Conservation (phyloP, 2,797 vertebrate species). For the Ctenopoma multispine region DNA sequence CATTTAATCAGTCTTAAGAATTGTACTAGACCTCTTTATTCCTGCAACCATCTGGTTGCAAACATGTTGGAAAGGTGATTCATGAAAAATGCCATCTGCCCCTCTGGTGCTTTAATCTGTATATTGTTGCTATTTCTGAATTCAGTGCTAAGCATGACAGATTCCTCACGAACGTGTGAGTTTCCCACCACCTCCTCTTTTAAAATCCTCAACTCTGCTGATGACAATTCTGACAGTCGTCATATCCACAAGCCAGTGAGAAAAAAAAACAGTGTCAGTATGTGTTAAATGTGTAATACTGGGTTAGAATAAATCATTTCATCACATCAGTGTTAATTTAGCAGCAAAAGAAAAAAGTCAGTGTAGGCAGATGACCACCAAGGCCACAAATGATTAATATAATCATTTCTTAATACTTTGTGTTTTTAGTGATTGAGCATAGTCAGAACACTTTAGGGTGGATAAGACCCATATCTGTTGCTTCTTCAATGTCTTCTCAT, state of each 20-base stretch:
- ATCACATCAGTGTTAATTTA: slow-evolving; percentile 14
- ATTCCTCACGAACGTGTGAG: slow-evolving; percentile 60
- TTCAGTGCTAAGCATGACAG: slow-evolving; percentile 52
- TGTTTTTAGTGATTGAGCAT: slow-evolving; percentile 10
- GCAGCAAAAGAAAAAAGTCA: slow-evolving; percentile 2
- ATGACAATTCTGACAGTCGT: slow-evolving; percentile 59
- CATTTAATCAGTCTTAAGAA: slow-evolving; percentile 18
- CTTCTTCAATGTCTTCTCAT: slow-evolving; percentile 8
- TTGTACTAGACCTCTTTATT: slow-evolving; percentile 1
- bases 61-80: slow-evolving; percentile 74
- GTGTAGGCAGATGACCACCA: slow-evolving; percentile 17
- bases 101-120: slow-evolving; percentile 49
- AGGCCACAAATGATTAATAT: not conserved
- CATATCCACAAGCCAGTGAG: slow-evolving; percentile 13
- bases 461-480: slow-evolving; percentile 14
- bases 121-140: slow-evolving; percentile 67
- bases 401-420: not conserved
- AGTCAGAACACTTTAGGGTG: slow-evolving; percentile 10
- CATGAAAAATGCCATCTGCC: slow-evolving; percentile 68
- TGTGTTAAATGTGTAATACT: slow-evolving; percentile 22
- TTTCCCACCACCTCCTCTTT: slow-evolving; percentile 64
- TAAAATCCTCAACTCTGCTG: slow-evolving; percentile 49
- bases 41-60: slow-evolving; percentile 59
- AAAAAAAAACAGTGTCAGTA: not conserved
- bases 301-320: not conserved